Base-by-base conservation (phyloP, 2,888 invertebrate genomes). In the Hypolimnas misippus region DNA sequence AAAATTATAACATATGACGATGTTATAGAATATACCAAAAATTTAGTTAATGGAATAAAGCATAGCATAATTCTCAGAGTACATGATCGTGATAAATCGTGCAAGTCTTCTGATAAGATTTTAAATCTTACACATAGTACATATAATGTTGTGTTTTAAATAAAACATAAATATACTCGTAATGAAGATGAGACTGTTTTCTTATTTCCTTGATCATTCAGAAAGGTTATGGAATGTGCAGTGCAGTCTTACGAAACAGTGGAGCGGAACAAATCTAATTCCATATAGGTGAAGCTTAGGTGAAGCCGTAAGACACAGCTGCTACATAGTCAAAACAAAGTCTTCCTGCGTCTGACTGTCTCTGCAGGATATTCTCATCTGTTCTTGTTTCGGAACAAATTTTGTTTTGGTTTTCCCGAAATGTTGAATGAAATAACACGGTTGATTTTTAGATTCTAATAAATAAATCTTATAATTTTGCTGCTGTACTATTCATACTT, bases 141-240 rank as follows among this genome's bases (percentile, higher is more conserved):
- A n/a, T n/a, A n/a, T n/a, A n/a, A n/a, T n/a, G n/a, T n/a, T n/a
- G n/a, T n/a, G n/a, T n/a, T n/a, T n/a, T n/a, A n/a, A n/a, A n/a
- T n/a, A n/a, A n/a, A n/a, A n/a, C n/a, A n/a, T n/a, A n/a, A n/a
- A n/a, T n/a, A n/a, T n/a, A n/a, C n/a, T n/a, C n/a, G n/a, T n/a
- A n/a, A n/a, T n/a, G n/a, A n/a, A n/a, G 25, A 25, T 5, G 25
- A 25, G 25, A 25, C 25, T 46, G 17, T 0, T 46, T 46, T 46
- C 3, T 21, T 2, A 42, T 19, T 44, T 44, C 10, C 19, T 19
- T 19, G 21, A 21, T 21, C 21, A n/a, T 21, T 19, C 44, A 12
- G n/a, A n/a, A 21, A 21, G 19, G 19, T 46, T 46, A 46, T 46
- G 6, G 44, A 46, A 46, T 46, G 44, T 38, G n/a, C 35, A 38